These are phyloP conservation scores for Peromyscus melanophrys DNA, from an alignment of 2,797 vertebrate species.

Conservation along the genomic window DNA sequence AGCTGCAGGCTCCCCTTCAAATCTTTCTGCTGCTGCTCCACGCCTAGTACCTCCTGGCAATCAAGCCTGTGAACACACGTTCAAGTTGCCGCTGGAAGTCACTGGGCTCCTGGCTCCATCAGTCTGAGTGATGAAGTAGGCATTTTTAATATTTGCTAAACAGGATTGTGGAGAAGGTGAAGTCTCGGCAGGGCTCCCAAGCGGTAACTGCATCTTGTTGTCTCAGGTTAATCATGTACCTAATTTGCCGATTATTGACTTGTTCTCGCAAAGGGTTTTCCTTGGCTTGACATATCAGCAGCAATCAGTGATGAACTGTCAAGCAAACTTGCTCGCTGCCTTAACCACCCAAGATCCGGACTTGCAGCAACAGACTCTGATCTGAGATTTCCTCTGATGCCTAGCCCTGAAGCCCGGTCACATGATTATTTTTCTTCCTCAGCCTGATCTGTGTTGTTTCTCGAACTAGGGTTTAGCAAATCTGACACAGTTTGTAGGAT, in stretches of 20 bases:
- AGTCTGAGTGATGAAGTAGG: conserved; percentile 88
- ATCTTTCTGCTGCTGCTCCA: conserved; percentile 33
- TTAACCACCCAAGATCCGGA: conserved; percentile 86
- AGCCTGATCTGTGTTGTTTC: conserved; percentile 71
- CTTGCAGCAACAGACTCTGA: conserved; percentile 79
- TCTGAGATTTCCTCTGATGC: conserved; percentile 82
- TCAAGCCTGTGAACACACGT: background rate
- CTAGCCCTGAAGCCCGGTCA: conserved; percentile 78
- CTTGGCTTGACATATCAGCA: conserved; percentile 88
- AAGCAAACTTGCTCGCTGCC: conserved; percentile 83
- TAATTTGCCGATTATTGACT: conserved; percentile 93
- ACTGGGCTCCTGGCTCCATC: conserved; percentile 79
- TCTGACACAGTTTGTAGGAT: conserved; percentile 30
- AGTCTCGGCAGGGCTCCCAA: conserved; percentile 89
- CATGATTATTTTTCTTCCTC: conserved; percentile 58
- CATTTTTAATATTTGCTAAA: conserved; percentile 90
- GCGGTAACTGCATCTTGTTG: conserved; percentile 87
- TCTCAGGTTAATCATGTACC: conserved; percentile 91
- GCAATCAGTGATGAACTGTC: conserved; percentile 89
- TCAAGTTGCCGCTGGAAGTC: conserved; percentile 67
- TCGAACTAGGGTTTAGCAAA: conserved; percentile 69
- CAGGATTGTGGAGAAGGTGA: conserved; percentile 87
- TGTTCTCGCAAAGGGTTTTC: conserved; percentile 89
- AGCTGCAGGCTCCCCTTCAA: background rate
- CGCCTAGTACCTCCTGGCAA: background rate